phyloP scores from a whole-genome alignment of 1,140 invertebrate species.

The Parasteatoda tepidariorum region DNA sequence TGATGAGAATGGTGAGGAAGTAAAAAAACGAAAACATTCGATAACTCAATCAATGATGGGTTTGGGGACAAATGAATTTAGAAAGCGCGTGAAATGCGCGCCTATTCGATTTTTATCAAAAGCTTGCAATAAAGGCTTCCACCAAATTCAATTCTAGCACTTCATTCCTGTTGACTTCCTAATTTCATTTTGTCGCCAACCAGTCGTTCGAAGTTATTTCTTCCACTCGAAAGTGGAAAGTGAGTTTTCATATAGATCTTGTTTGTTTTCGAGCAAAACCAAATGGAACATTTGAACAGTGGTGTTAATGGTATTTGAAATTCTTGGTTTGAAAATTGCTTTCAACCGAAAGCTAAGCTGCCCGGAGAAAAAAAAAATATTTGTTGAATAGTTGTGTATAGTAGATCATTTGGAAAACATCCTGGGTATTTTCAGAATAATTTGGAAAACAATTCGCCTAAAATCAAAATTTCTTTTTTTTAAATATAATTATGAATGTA shows the following conservation, averaged over 20 bases:
- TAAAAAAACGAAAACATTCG: constrained; percentile 2
- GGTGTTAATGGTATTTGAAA: neutral
- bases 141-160: constrained; percentile 39
- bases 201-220: neutral
- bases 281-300: no score
- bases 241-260: neutral
- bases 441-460: no score
- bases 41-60: constrained; percentile 44
- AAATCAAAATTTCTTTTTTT: no score
- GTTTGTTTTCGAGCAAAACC: neutral
- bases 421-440: no score
- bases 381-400: no score
- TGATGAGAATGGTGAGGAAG: neutral
- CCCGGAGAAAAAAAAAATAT: no score
- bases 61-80: neutral
- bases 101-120: constrained; percentile 52
- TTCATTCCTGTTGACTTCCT: constrained; percentile 42
- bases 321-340: no score
- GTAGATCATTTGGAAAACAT: no score
- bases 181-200: constrained; percentile 31
- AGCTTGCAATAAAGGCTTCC: constrained; percentile 47
- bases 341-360: no score
- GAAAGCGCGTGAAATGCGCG: constrained; percentile 27
- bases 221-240: neutral
- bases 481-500: no score